These are phyloP conservation scores for Chironomus striatipennis DNA, from an alignment of 1,140 invertebrate species.

Conservation along the genomic window DNA sequence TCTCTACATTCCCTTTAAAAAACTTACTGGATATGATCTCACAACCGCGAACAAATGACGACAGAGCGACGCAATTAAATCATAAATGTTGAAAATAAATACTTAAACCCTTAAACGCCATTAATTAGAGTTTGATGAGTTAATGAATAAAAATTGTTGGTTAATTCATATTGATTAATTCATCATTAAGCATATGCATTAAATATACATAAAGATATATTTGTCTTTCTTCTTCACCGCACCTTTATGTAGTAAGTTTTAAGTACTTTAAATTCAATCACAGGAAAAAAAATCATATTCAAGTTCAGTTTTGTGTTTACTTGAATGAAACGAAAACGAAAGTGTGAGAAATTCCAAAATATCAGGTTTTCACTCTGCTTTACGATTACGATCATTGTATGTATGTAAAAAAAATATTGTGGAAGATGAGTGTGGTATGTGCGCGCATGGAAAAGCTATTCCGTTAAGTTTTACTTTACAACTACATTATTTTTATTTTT, in stretches of 20 bases:
- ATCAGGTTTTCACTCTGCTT: conserved; percentile 57
- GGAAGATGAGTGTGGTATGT: not conserved
- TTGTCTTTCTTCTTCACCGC: not conserved
- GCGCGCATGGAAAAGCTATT: not conserved
- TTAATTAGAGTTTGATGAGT: not conserved
- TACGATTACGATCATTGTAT: conserved; percentile 48
- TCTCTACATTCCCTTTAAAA: too few species aligned
- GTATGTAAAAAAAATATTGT: conserved; percentile 46
- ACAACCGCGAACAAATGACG: too few species aligned
- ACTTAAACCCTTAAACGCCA: not conserved
- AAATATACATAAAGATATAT: not conserved
- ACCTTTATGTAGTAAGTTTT: not conserved
- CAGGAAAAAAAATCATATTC: not conserved
- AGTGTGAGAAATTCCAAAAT: conserved; percentile 38
- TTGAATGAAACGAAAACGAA: conserved; percentile 2
- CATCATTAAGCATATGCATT: not conserved
- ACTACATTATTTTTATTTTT: too few species aligned
- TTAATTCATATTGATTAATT: not conserved
- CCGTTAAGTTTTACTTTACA: not conserved
- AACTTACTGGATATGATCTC: too few species aligned
- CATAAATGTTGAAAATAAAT: too few species aligned
- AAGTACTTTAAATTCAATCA: not conserved
- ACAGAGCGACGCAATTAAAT: too few species aligned
- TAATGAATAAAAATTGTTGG: not conserved
- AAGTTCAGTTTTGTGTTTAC: not conserved